These are phyloP conservation scores for Echiichthys vipera DNA, from an alignment of 2,797 vertebrate genomes.

Conservation along the genomic window DNA sequence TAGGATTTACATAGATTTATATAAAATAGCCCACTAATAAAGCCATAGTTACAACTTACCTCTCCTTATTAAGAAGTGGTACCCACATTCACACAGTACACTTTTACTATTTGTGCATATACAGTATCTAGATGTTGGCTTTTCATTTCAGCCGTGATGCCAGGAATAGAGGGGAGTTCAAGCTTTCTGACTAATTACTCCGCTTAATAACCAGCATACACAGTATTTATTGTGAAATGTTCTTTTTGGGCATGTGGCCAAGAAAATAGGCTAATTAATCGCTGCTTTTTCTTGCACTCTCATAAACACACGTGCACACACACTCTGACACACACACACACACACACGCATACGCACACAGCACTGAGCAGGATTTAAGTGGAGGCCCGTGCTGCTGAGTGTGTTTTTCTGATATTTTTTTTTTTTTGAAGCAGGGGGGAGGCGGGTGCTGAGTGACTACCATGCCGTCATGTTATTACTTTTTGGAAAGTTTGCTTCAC, in stretches of 20 bases:
- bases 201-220: conserved; percentile 2
- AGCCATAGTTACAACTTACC: background rate
- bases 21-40: background rate
- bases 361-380: conserved; percentile 39
- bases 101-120: background rate
- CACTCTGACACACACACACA: background rate
- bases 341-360: conserved; percentile 18
- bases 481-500: conserved; percentile 78
- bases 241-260: conserved; percentile 31
- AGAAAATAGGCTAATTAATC: conserved; percentile 25
- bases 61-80: background rate
- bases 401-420: conserved; percentile 43
- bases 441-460: conserved; percentile 55
- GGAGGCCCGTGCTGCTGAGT: conserved; percentile 53
- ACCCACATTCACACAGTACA: background rate
- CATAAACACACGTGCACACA: conserved; percentile 18
- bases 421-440: background rate
- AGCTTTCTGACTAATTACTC: conserved; percentile 23
- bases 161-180: background rate
- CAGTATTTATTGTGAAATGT: conserved; percentile 27
- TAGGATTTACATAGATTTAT: too few species aligned
- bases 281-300: conserved; percentile 19
- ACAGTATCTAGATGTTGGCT: background rate
- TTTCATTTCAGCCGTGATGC: background rate
- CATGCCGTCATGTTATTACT: conserved; percentile 76